Evolutionary conservation across 2,113 vertebrate species (phyloP), one percentile per base, ranked within the genome.

Genomic region (Scolopax mira): DNA sequence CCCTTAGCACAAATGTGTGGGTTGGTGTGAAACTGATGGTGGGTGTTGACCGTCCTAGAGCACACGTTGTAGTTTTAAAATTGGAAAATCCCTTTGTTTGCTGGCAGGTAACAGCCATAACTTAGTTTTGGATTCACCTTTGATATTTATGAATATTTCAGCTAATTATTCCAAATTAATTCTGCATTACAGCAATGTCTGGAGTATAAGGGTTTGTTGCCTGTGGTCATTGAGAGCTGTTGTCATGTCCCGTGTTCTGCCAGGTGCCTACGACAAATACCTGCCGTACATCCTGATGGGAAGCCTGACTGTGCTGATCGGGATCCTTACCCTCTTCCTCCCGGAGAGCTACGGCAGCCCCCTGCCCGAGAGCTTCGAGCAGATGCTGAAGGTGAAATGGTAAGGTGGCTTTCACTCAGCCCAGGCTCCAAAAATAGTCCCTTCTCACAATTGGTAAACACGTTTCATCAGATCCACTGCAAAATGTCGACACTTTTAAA

Each of bases 221-320:
- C 12, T 51, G 41, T 58, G 64, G n/a, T 9, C 18, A 1, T 80
- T 73, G 65, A 90, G 8, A 49, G 49, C 30, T 30, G 19, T 30
- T 64, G 49, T 55, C 14, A 4, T 33, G 7, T 86, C 61, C 18
- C 30, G 2, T 95, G 42, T 69, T 94, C 88, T 90, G 37, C 55
- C 97, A 99, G 99, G 98, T 85, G 97, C 97, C 84, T 98, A 98
- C 24, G 96, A 98, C 85, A 98, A 89, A 78, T 85, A 95, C 58
- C 97, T 99, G 1, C 99, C 99, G 1, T 99, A 99, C 18, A 98
- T 99, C 54, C 16, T 99, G 71, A 99, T 99, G 98, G 99, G 99
- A 23, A 97, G 97, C 85, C 92, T 99, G 37, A 98, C 98, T 3
- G 80, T 99, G 86, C 88, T 97, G 70, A 98, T 99, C 1, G 98